Evolutionary conservation across 1,140 invertebrate genomes (phyloP), one percentile per base, ranked within the genome.

Genomic region (Papilio polyxenes): DNA sequence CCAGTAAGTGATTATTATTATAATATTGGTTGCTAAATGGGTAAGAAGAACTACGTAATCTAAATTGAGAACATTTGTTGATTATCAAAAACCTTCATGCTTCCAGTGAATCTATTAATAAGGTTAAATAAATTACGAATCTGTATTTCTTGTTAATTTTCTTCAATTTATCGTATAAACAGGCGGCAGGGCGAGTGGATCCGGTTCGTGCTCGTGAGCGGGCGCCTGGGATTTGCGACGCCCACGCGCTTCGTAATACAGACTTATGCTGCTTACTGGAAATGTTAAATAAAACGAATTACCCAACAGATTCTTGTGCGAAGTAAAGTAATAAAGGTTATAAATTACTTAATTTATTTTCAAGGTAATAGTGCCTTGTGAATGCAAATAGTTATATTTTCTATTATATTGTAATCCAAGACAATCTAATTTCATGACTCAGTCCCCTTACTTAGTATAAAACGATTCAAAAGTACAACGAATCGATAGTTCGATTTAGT

Each of bases 221-320:
- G 9, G 77, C 15, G 59, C 3, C 56, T 37, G 8, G 56, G 77
- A 79, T 79, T 79, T 79, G 59, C 77, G 77, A 37, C 59, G 56
- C 77, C 77, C 56, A 62, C 77, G 3, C 56, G 77, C 59, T 79
- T 79, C 77, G 53, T 79, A 79, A 79, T 79, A 79, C 77, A 56
- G 77, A 79, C 77, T 79, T 79, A 79, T 79, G 37, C 56, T 79
- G 37, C 77, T 79, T 79, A 79, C 53, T 62, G 56, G 56, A 79
- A 79, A 79, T 65, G 31, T 62, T 62, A 62, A 79, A 79, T 79
- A 59, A 79, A 79, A 65, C 59, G 44, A 79, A 79, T 79, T 65
- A 79, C 59, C 40, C 51, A n/a, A n/a, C n/a, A 53, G 31, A 9
- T 75, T 10, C 20, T 65, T 23, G 20, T 31, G 62, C 62, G 31